A percentile compares a stretch with the other conserved stretches of the same genome.
Conservation (phyloP, 2,888 invertebrate species). For the Nematopogon swammerdamellus region DNA sequence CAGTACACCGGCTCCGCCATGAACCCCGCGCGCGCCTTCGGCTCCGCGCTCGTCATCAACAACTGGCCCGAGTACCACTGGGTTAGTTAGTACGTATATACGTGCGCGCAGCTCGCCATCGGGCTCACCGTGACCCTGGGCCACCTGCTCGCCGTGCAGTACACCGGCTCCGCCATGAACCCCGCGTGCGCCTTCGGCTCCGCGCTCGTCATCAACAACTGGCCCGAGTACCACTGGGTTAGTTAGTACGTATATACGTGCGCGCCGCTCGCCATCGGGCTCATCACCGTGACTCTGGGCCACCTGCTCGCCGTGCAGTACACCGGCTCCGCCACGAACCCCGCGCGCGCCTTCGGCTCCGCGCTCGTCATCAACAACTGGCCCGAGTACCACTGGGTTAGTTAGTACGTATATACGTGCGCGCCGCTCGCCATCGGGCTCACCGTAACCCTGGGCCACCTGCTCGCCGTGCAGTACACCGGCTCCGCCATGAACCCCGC, state of each 20-base stretch:
- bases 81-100: constrained; percentile 61
- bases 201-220: constrained; percentile 71
- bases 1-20: constrained; percentile 85
- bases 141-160: constrained; percentile 80
- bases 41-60: constrained; percentile 76
- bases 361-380: constrained; percentile 66
- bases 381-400: constrained; percentile 71
- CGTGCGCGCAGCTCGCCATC: constrained; percentile 74
- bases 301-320: constrained; percentile 70
- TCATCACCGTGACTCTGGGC: constrained; percentile 61
- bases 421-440: constrained; percentile 88
- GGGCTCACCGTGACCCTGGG: constrained; percentile 83
- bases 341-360: constrained; percentile 73
- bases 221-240: constrained; percentile 74
- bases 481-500: constrained; percentile 94
- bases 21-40: constrained; percentile 90
- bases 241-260: constrained; percentile 16
- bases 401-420: constrained; percentile 20
- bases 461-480: constrained; percentile 80
- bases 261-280: constrained; percentile 84
- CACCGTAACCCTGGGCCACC: constrained; percentile 79
- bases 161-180: constrained; percentile 90
- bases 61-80: constrained; percentile 73
- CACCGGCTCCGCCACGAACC: constrained; percentile 77
- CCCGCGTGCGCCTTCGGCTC: constrained; percentile 88